Percentiles rank a stretch among this genome's conserved stretches.
phyloP scores from a whole-genome alignment of 1,140 invertebrate species.

The Drosophila bipectinata region DNA sequence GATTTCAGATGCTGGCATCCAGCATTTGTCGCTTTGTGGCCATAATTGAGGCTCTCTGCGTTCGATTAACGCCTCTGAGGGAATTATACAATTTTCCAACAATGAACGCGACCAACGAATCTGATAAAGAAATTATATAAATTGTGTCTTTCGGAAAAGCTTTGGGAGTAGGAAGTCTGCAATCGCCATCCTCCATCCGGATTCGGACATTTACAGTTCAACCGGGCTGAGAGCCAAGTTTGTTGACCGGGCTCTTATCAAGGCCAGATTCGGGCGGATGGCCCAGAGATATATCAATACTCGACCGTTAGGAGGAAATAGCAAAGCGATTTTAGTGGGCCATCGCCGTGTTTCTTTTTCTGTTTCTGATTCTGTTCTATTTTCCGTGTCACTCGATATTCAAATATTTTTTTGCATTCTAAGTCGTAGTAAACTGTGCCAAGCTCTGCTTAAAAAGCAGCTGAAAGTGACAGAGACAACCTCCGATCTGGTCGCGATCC shows the following conservation, averaged over 20 bases:
- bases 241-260: constrained; percentile 52
- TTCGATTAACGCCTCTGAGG: constrained; percentile 59
- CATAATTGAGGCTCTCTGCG: constrained; percentile 56
- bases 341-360: constrained; percentile 22
- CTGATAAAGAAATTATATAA: constrained; percentile 80
- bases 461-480: constrained; percentile 51
- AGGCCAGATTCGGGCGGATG: constrained; percentile 36
- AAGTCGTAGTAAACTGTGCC: constrained; percentile 55
- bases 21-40: constrained; percentile 60
- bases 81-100: constrained; percentile 72
- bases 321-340: constrained; percentile 40
- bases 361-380: constrained; percentile 6
- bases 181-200: constrained; percentile 55
- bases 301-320: constrained; percentile 62
- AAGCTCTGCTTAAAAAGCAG: constrained; percentile 17
- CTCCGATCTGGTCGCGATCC: constrained; percentile 7
- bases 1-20: constrained; percentile 8
- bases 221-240: constrained; percentile 38
- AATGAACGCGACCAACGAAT: constrained; percentile 47
- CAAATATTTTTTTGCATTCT: constrained; percentile 67
- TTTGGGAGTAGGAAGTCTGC: constrained; percentile 65
- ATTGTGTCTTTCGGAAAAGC: constrained; percentile 64
- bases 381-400: constrained; percentile 70
- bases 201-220: constrained; percentile 27
- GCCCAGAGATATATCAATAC: constrained; percentile 31